phyloP scores from a whole-genome alignment of 2,888 invertebrate genomes.

The Helicoverpa assulta region DNA sequence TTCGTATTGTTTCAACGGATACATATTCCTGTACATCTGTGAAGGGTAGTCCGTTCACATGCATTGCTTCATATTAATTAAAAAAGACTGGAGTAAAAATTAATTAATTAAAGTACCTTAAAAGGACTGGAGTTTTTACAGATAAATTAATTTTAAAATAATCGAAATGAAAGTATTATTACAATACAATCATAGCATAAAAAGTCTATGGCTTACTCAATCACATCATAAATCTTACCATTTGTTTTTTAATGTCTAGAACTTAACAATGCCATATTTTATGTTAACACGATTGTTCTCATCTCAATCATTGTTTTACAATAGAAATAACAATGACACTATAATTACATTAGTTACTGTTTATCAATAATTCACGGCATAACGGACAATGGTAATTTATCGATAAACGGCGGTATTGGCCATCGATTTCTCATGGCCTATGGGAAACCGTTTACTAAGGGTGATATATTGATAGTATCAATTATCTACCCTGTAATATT shows the following conservation, averaged over 20 bases:
- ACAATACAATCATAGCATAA: background rate
- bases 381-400: slow-evolving; percentile 13
- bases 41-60: slow-evolving; percentile 63
- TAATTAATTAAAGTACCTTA: background rate
- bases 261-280: slow-evolving; percentile 10
- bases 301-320: slow-evolving; percentile 7
- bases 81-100: slow-evolving; percentile 13
- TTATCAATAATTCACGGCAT: slow-evolving; percentile 6
- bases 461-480: slow-evolving; percentile 82
- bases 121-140: background rate
- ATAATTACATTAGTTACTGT: background rate
- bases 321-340: slow-evolving; percentile 3
- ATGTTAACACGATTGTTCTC: slow-evolving; percentile 32
- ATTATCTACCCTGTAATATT: slow-evolving; percentile 80
- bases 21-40: slow-evolving; percentile 59
- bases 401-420: slow-evolving; percentile 53
- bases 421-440: slow-evolving; percentile 67
- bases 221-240: slow-evolving; percentile 18
- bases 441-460: slow-evolving; percentile 87
- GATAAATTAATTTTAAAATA: slow-evolving; percentile 3
- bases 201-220: background rate
- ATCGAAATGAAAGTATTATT: slow-evolving; percentile 7
- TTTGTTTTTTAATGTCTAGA: slow-evolving; percentile 3
- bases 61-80: slow-evolving; percentile 65
- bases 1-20: slow-evolving; percentile 75